Base-by-base conservation (phyloP, 1,140 invertebrate species). In the Himalopsyche phryganea region DNA sequence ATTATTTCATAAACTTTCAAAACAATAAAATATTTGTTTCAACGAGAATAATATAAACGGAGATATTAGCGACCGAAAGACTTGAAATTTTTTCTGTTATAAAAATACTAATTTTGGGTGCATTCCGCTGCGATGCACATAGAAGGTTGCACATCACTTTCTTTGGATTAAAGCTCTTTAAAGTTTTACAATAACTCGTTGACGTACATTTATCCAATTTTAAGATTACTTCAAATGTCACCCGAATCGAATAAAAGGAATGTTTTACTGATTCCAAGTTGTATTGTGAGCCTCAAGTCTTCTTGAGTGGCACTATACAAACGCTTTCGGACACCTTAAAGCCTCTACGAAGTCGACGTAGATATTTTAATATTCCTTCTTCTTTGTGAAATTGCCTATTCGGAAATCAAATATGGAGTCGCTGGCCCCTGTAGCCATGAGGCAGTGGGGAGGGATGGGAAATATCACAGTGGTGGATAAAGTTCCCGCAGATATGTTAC, bases 391-490 rank as follows among this genome's bases (percentile, higher is more conserved):
- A 13, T 15, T 2, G 28, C 11, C 9, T 38, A 18, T 19, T 1
- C 15, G 13, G 10, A 3, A 18, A 35, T n/a, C 17, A 17, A 40
- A 20, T 11, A 50, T 36, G 32, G 35, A 36, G 38, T 6, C 32
- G 6, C 17, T 50, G 13, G 32, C 32, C 9, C 48, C 48, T 6
- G 17, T 36, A 10, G 48, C 48, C 15, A 15, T 41, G 62, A 51
- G 67, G 67, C 6, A 58, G 61, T 66, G 68, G 67, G 1, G 65
- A 64, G 60, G 63, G 23, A 78, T 75, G 40, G 76, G 76, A 41
- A 90, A 90, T 69, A 70, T 83, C 36, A 88, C 86, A 15, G 84
- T 89, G 45, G 86, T 78, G 42, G 76, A 78, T 67, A 78, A 76
- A 72, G 82, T 77, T 44, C 72, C 78, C 9, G 74, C 75, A 2